phyloP scores from a whole-genome alignment of 2,888 invertebrate species.

The Acleris literana region DNA sequence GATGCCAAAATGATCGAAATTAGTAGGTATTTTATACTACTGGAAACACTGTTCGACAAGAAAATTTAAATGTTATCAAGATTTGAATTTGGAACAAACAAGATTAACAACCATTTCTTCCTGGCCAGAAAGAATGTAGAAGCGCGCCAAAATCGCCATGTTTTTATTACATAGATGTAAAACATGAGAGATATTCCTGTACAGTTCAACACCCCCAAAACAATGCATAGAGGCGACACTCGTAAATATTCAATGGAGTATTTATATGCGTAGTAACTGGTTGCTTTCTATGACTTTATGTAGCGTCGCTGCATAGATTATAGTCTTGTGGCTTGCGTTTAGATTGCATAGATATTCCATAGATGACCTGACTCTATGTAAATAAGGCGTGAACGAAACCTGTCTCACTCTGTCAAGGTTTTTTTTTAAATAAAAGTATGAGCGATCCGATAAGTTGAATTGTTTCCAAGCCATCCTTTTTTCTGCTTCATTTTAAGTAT shows the following conservation, averaged over 20 bases:
- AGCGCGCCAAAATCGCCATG: constrained; percentile 20
- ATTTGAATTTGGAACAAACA: constrained; percentile 2
- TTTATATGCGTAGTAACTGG: constrained; percentile 35
- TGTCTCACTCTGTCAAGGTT: no score
- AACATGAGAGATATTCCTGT: constrained; percentile 24
- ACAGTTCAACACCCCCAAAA: constrained; percentile 23
- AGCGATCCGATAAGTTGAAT: no score
- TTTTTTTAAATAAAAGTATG: no score
- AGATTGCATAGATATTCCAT: not conserved
- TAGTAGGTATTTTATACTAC: no score
- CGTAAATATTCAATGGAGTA: constrained; percentile 33
- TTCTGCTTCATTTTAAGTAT: no score
- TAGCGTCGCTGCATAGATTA: constrained; percentile 25
- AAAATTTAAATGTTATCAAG: not conserved
- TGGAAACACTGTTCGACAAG: not conserved
- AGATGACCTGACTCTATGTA: no score
- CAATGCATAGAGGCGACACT: constrained; percentile 35
- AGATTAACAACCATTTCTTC: constrained; percentile 5
- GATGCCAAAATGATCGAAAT: no score
- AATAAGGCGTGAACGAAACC: no score
- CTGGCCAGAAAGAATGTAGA: constrained; percentile 6
- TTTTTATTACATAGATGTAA: constrained; percentile 16
- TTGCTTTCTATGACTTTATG: constrained; percentile 31
- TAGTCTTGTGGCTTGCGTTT: constrained; percentile 10
- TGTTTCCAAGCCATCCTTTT: no score